These are phyloP conservation scores for Choristoneura fumiferana DNA, from an alignment of 1,140 invertebrate species.

Conservation along the genomic window DNA sequence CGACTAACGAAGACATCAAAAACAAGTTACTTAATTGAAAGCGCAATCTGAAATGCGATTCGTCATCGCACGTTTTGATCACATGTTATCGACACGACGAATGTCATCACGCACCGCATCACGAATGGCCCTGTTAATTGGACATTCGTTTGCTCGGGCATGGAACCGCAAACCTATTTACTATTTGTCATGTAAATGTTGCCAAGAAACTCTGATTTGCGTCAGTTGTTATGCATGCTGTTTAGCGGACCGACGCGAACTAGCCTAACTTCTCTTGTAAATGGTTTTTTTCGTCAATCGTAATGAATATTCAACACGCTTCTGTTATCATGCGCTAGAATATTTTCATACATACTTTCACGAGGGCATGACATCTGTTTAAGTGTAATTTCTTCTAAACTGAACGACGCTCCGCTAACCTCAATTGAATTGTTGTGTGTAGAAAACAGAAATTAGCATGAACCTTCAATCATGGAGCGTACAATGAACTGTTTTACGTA, in stretches of 20 bases:
- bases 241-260: constrained; percentile 37
- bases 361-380: no score
- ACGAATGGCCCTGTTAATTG: constrained; percentile 19
- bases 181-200: constrained; percentile 28
- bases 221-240: constrained; percentile 35
- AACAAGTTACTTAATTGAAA: constrained; percentile 5
- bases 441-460: no score
- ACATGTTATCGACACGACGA: neutral
- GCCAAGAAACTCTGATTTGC: constrained; percentile 33
- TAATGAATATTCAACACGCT: constrained; percentile 9
- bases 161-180: constrained; percentile 33
- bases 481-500: no score
- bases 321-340: neutral
- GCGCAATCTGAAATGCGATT: neutral
- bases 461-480: no score
- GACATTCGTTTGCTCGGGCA: constrained; percentile 20
- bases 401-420: no score
- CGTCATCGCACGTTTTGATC: neutral
- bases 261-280: constrained; percentile 28
- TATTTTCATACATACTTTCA: constrained; percentile 1
- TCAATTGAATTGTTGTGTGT: no score
- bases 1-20: neutral
- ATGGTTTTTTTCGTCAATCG: constrained; percentile 31
- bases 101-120: neutral
- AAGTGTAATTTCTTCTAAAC: no score